These are phyloP conservation scores for Galaxias olidus DNA, from an alignment of 2,797 vertebrate genomes.

Conservation along the genomic window DNA sequence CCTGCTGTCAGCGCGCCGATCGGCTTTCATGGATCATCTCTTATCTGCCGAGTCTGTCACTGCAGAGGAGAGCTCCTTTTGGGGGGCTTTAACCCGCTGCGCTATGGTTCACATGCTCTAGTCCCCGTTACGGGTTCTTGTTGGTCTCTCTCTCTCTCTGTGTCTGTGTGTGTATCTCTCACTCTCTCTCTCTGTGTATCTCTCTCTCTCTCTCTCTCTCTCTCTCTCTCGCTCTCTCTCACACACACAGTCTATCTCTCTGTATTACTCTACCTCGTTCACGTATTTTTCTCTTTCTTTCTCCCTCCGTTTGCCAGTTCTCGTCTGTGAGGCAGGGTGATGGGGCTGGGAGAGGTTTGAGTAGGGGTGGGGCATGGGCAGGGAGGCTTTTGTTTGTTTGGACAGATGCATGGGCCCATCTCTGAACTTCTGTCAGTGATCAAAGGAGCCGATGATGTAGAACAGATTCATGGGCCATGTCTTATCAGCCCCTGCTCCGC, in stretches of 20 bases:
- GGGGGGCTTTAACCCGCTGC: constrained; percentile 69
- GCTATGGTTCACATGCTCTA: constrained; percentile 63
- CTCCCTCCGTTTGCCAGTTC: constrained; percentile 33
- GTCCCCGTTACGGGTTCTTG: constrained; percentile 58
- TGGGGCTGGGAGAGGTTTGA: constrained; percentile 38
- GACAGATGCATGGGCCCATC: constrained; percentile 90
- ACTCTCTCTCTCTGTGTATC: constrained; percentile 49
- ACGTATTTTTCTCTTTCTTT: background rate
- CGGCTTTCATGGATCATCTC: constrained; percentile 76
- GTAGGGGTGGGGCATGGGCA: constrained; percentile 47
- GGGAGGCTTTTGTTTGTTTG: constrained; percentile 85
- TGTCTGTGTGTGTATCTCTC: constrained; percentile 19
- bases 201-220: constrained; percentile 35
- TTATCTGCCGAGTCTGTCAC: constrained; percentile 78
- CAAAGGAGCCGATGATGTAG: constrained; percentile 94
- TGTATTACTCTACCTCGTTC: constrained; percentile 34
- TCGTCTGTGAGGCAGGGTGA: constrained; percentile 58
- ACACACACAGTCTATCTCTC: constrained; percentile 48
- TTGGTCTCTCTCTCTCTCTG: constrained; percentile 16
- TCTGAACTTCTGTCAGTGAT: constrained; percentile 93
- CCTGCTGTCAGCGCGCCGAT: constrained; percentile 74
- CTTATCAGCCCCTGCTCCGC: constrained; percentile 88
- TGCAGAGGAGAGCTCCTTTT: constrained; percentile 67
- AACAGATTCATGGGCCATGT: constrained; percentile 96
- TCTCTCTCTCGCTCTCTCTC: constrained; percentile 27